phyloP scores from a whole-genome alignment of 2,888 invertebrate genomes.

The Argyresthia goedartella region DNA sequence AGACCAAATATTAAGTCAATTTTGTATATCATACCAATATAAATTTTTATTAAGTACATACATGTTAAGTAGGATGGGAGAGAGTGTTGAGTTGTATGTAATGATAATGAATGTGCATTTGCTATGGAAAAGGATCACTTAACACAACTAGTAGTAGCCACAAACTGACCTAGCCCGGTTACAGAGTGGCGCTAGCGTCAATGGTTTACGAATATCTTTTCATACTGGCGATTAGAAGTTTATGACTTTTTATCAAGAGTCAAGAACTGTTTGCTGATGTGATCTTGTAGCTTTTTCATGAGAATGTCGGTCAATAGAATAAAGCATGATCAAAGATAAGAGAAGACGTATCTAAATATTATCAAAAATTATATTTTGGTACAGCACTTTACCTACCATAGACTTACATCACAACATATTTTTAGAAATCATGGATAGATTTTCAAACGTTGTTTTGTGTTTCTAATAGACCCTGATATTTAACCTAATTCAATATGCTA shows the following conservation, averaged over 20 bases:
- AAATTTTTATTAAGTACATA: conserved; percentile 27
- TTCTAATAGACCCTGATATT: no score
- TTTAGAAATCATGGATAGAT: conserved; percentile 31
- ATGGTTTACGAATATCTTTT: no score
- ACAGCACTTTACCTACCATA: conserved; percentile 49
- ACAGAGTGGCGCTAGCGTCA: no score
- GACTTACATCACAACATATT: conserved; percentile 38
- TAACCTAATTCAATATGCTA: neutral
- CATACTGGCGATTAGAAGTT: no score
- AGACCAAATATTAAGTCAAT: conserved; percentile 65
- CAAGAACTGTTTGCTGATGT: conserved; percentile 54
- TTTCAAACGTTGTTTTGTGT: no score
- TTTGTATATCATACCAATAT: conserved; percentile 49
- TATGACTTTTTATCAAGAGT: no score
- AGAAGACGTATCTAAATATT: neutral
- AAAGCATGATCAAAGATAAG: neutral
- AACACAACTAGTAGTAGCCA: conserved; percentile 17
- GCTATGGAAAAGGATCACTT: conserved; percentile 32
- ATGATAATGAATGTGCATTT: conserved; percentile 24
- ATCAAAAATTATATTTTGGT: conserved; percentile 38
- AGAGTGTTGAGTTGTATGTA: conserved; percentile 29
- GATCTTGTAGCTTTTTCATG: conserved; percentile 31
- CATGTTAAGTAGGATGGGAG: conserved; percentile 42
- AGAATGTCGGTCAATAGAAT: neutral
- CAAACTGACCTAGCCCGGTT: no score